These are phyloP conservation scores for Oreochromis spilurus DNA, from an alignment of 2,113 vertebrate genomes.

Conservation along the genomic window DNA sequence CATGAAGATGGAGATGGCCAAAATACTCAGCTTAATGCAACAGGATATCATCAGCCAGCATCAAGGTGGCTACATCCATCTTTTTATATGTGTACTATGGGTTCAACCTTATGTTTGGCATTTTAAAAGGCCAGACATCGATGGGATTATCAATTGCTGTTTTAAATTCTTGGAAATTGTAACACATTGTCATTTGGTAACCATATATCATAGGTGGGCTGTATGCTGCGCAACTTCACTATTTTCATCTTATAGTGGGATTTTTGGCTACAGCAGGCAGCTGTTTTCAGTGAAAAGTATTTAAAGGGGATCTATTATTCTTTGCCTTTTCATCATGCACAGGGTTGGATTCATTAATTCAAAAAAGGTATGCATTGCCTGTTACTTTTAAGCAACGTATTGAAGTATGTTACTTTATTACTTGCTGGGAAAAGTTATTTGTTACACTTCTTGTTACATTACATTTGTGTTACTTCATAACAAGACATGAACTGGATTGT, in stretches of 20 bases:
- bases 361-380: too few relatives aligned
- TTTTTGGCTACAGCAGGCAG: neutral
- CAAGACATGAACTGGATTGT: neutral
- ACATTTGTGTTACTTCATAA: neutral
- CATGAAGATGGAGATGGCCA: neutral
- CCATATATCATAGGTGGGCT: neutral
- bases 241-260: neutral
- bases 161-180: neutral
- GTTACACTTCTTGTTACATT: neutral
- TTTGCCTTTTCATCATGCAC: neutral
- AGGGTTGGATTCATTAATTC: neutral
- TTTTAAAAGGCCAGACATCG: neutral
- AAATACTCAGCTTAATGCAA: neutral
- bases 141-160: neutral
- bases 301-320: neutral
- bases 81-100: neutral
- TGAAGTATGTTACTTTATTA: neutral
- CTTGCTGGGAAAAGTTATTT: neutral
- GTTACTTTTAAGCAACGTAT: too few relatives aligned
- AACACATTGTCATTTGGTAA: neutral
- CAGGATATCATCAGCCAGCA: neutral
- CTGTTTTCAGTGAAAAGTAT: neutral
- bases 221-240: neutral
- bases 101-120: neutral
- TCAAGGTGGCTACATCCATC: neutral